Base-by-base conservation (phyloP, 2,113 vertebrate species). In the Alethe diademata region DNA sequence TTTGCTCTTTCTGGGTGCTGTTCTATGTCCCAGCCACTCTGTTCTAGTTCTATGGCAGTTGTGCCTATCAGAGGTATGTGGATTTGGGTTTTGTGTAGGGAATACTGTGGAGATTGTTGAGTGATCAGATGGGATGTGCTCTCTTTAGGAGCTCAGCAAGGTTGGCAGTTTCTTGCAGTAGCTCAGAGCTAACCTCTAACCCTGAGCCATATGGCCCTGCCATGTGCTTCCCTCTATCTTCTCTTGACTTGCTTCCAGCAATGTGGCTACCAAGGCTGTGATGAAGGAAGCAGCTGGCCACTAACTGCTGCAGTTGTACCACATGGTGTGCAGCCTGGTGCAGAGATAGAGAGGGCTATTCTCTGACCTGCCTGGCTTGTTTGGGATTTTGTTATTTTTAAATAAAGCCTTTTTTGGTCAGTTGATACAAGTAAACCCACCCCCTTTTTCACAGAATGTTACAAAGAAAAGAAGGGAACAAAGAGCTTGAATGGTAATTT, bases 251-350 rank as follows among this genome's bases (percentile, higher is more conserved):
- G 28, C 60, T 83, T 92, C 94, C 95, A 90, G 93, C 82, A 70
- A 1, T 5, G 71, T 73, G 67, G 94, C 82, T 76, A 78, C 94
- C 86, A 38, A 10, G 71, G 74, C 12, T 85, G 78, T 14, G 88
- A 18, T 47, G 90, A 40, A 70, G 80, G 43, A 65, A 62, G 92
- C 93, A 96, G 94, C 92, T 95, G 95, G 92, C 92, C 83, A 45
- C 75, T 50, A 11, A 28, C 92, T 90, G 86, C 90, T 96, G 82
- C 72, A 26, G 16, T 80, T 54, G 45, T 24, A 79, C 87, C 90
- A 78, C 85, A 76, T 90, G 90, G 82, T 51, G 88, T 35, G 61
- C 78, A 88, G 78, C 61, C 78, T 94, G 84, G 7, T 92, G 66
- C 38, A 48, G 57, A 66, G 57, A 9, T 38, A 75, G 69, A n/a